Evolutionary conservation across 1,140 invertebrate genomes (phyloP).

Genomic region (Ptiloglossa arizonensis): DNA sequence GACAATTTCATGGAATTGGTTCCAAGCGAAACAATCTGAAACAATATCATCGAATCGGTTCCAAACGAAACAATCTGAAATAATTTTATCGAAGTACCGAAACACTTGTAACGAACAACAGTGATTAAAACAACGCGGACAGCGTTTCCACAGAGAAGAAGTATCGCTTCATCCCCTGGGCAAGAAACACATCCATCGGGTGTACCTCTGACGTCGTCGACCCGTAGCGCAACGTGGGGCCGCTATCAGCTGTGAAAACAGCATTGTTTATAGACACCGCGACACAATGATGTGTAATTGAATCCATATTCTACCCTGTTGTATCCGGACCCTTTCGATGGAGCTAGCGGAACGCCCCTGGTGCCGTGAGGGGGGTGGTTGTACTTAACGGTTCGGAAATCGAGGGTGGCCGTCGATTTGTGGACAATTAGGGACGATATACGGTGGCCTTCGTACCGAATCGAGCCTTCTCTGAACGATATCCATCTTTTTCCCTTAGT

Average conservation of each 20-base stretch:
- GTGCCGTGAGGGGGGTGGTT: conserved; percentile 55
- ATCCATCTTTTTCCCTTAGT: neutral
- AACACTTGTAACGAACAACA: too few species aligned
- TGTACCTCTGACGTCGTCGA: neutral
- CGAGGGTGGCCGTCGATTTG: conserved; percentile 75
- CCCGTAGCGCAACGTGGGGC: conserved; percentile 47
- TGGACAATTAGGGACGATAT: conserved; percentile 77
- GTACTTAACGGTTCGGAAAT: conserved; percentile 73
- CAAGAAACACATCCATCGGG: neutral
- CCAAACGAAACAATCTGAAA: too few species aligned
- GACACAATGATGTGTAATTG: conserved; percentile 80
- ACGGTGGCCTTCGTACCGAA: conserved; percentile 5
- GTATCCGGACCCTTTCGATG: conserved; percentile 48
- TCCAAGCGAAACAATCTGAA: too few species aligned
- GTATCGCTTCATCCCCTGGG: too few species aligned
- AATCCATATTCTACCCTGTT: conserved; percentile 72
- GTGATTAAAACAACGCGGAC: neutral
- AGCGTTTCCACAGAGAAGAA: neutral
- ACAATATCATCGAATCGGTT: too few species aligned
- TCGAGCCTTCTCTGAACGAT: neutral
- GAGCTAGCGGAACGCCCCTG: conserved; percentile 47
- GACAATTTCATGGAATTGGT: too few species aligned
- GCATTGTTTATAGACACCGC: conserved; percentile 78
- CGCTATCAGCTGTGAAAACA: conserved; percentile 80
- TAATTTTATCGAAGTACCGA: too few species aligned